Base-by-base conservation (phyloP, 2,113 vertebrate genomes). In the Corydoras maculifer region DNA sequence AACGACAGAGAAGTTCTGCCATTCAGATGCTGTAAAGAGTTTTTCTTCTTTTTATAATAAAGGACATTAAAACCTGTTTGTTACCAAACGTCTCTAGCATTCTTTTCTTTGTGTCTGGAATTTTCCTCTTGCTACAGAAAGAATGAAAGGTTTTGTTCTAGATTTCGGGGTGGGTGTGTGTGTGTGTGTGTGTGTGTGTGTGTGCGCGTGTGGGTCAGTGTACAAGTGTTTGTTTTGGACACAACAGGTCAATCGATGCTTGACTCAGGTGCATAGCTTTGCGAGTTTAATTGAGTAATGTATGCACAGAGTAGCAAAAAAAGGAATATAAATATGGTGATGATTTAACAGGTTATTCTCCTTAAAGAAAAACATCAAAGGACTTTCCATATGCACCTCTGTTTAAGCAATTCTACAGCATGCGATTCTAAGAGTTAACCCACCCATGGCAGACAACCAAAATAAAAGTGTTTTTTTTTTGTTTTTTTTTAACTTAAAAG, bases 401-500 rank as follows among this genome's bases (percentile, higher is more conserved):
- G 89, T 91, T 90, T 88, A 90, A 98, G 96, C 95, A 91, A 95
- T 95, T 98, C 97, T 98, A 99, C 94, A 97, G 96, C 96, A 99
- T 99, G 97, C 97, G 93, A 94, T 93, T 97, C 94, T 97, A 99
- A 97, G 92, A 95, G 91, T 91, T 94, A 98, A 93, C 94, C 95
- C 94, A 94, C 91, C 93, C 93, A 92, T 93, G 92, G 93, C 93
- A 94, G 94, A 98, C 92, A 90, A 93, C 91, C 93, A 92, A 92
- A 93, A 90, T 78, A 86, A 88, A 58, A 71, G 13, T 54, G 32
- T 66, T 88, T 89, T 88, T 88, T 86, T 92, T 90, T 55, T 13
- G 11, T 53, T 12, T 91, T 90, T 90, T 92, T 92, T 94, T 94
- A 96, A 93, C 94, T 94, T 93, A 95, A 95, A 93, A 93, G 94